phyloP scores from a whole-genome alignment of 2,113 vertebrate genomes.

The Rhinoderma darwinii region DNA sequence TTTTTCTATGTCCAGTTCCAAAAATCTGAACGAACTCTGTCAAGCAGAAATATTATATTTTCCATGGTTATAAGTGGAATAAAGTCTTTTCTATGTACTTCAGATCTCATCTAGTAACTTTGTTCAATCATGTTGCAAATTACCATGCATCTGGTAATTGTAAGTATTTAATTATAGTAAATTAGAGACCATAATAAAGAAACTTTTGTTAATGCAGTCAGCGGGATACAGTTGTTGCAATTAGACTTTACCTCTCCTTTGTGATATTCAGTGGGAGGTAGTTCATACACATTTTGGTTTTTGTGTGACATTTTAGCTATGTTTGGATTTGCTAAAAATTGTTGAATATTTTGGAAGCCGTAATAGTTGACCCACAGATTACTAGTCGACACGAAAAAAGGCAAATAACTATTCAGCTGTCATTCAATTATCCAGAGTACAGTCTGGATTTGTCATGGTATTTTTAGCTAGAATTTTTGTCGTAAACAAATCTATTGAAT shows the following conservation, averaged over 20 bases:
- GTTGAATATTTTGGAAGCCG: background rate
- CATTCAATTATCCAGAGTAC: background rate
- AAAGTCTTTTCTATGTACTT: constrained; percentile 39
- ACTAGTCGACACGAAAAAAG: background rate
- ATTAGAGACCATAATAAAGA: background rate
- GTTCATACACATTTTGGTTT: background rate
- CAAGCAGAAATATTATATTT: constrained; percentile 52
- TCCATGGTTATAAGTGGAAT: constrained; percentile 33
- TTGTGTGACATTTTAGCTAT: background rate
- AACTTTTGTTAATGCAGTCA: background rate
- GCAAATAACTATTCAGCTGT: background rate
- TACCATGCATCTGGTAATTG: background rate
- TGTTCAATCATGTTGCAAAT: constrained; percentile 51
- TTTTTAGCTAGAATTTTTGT: too few species aligned
- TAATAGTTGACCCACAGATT: background rate
- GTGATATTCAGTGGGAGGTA: background rate
- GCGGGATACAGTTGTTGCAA: background rate
- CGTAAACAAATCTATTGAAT: too few species aligned
- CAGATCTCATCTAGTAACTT: constrained; percentile 33
- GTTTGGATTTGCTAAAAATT: background rate
- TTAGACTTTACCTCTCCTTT: constrained; percentile 29
- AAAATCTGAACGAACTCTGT: constrained; percentile 36
- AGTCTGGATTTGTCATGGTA: background rate
- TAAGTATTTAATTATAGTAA: constrained; percentile 25
- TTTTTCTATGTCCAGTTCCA: background rate